A percentile compares a stretch with the other conserved stretches of the same genome.
Evolutionary conservation across 2,797 vertebrate species (phyloP).

Genomic region (Fringilla coelebs): DNA sequence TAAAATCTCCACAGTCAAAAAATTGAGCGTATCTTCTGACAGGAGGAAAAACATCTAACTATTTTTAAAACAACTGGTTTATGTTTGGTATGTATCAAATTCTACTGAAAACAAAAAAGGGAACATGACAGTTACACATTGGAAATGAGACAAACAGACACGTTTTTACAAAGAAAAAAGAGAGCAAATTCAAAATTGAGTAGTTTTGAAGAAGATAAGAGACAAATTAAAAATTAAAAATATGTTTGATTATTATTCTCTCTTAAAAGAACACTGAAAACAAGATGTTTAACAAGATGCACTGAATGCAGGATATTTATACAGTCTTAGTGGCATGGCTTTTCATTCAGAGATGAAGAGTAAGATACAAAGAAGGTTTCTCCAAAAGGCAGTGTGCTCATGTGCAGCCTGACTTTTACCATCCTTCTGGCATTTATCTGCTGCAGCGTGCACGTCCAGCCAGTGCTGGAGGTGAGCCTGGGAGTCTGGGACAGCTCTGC

Average conservation of each 20-base stretch:
- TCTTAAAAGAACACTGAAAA: not conserved
- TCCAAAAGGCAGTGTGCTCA: not conserved
- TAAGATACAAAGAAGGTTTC: not conserved
- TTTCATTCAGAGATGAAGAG: not conserved
- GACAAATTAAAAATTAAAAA: not conserved
- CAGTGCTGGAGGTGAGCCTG: accelerated
- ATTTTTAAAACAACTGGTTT: not conserved
- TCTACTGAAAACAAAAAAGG: not conserved
- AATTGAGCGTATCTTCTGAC: not conserved
- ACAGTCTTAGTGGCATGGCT: not conserved
- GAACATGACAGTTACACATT: not conserved
- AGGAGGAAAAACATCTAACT: not conserved
- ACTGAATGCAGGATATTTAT: not conserved
- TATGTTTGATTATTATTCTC: not conserved
- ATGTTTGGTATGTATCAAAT: not conserved
- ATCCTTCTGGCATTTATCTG: not conserved
- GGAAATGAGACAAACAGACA: not conserved
- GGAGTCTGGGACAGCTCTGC: not conserved
- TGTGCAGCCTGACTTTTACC: not conserved
- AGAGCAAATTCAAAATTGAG: not conserved
- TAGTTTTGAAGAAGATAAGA: not conserved
- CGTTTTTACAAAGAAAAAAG: not conserved
- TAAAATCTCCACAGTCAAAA: not conserved
- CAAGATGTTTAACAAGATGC: no score
- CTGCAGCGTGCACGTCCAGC: not conserved